These are phyloP conservation scores for Phengaris arion DNA, from an alignment of 2,888 invertebrate species.

Conservation along the genomic window DNA sequence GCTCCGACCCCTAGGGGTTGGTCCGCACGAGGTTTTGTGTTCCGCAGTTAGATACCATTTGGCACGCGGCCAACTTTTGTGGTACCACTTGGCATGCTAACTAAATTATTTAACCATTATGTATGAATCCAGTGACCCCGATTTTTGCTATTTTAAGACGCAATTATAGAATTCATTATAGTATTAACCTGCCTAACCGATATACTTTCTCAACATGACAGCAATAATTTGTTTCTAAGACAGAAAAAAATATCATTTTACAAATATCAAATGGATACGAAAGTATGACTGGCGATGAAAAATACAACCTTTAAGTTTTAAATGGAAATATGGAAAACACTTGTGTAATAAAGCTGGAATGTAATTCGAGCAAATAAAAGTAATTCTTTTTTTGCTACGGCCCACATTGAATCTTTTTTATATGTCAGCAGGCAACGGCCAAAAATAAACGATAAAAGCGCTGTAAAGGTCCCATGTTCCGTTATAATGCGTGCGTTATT, in stretches of 20 bases:
- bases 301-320: neutral
- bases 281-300: neutral
- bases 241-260: neutral
- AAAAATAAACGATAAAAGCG: slow-evolving; percentile 7
- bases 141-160: slow-evolving; percentile 11
- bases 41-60: slow-evolving; percentile 22
- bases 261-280: neutral
- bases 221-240: neutral
- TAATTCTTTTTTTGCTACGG: neutral
- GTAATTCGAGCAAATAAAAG: neutral
- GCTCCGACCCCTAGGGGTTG: slow-evolving; percentile 6
- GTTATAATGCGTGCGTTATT: slow-evolving; percentile 40
- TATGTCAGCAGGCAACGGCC: slow-evolving; percentile 14
- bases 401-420: slow-evolving; percentile 19
- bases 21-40: slow-evolving; percentile 11
- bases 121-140: slow-evolving; percentile 21
- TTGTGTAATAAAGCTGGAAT: neutral
- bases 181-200: neutral
- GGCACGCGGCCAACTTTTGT: slow-evolving; percentile 23
- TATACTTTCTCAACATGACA: neutral
- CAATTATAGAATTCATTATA: neutral
- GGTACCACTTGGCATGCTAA: slow-evolving; percentile 23
- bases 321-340: neutral
- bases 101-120: slow-evolving; percentile 19
- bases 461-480: slow-evolving; percentile 35